Evolutionary conservation across 2,888 invertebrate genomes (phyloP), one percentile per base, ranked within the genome.

Genomic region (Drosophila testacea): DNA sequence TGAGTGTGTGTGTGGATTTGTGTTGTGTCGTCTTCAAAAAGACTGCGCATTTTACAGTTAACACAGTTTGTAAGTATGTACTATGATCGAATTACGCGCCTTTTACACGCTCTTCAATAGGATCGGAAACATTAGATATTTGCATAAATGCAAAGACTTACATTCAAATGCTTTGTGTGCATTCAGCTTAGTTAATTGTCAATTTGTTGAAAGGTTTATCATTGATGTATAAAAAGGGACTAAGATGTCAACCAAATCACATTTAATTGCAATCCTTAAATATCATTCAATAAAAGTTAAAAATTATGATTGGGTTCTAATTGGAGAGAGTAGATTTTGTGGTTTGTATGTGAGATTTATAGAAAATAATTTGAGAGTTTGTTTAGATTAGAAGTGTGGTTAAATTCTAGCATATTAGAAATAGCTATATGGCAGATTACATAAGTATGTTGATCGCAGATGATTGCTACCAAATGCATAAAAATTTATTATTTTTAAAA

Each of bases 81-180:
- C 70, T 59, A 69, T 69, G 88, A 82, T 82, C 86, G 73, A 83
- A 85, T 82, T 77, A 78, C 74, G 73, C 66, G 88, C 71, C 59
- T 57, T 50, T 85, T 59, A 69, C 60, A 66, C 57, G 70, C 69
- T 59, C 73, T 28, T 64, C 66, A 83, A 71, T 71, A 60, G 67
- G 80, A 87, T 82, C 88, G 76, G 57, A 69, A 57, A 59, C 46
- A 62, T 16, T 30, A 64, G 76, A 75, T 32, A 68, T 76, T 64
- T 73, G 30, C 60, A 64, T 69, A 73, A 61, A 64, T 64, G 52
- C 52, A 55, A 44, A 62, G 28, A 70, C 61, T 69, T 38, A 48
- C 60, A 56, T 70, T 9, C 38, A 52, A 46, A 69, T 52, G 27
- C 50, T 59, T 44, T 54, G 67, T 62, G 41, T 67, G 57, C 42